Conservation (phyloP, 2,888 invertebrate genomes). For the Leptopilina myrica region DNA sequence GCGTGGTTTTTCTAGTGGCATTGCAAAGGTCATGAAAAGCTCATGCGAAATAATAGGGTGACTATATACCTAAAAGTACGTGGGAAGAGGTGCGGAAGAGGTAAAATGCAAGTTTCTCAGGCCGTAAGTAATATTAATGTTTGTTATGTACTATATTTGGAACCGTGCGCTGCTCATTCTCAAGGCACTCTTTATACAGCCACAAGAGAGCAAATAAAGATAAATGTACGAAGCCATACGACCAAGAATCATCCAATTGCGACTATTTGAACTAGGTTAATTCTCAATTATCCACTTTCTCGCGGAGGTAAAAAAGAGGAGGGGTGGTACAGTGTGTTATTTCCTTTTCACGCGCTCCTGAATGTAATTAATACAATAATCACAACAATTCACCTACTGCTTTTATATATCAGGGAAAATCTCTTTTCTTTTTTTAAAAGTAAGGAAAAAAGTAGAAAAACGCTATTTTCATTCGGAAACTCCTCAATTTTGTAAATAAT, state of each 20-base stretch:
- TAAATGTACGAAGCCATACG: conserved; percentile 53
- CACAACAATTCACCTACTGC: conserved; percentile 45
- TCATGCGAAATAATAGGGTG: conserved; percentile 26
- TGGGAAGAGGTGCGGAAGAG: background rate
- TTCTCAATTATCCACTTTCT: conserved; percentile 62
- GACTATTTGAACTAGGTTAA: conserved; percentile 58
- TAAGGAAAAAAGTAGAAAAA: background rate
- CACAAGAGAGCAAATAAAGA: conserved; percentile 58
- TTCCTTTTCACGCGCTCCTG: conserved; percentile 50
- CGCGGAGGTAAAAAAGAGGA: background rate
- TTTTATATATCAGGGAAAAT: conserved; percentile 40
- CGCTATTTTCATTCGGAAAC: background rate
- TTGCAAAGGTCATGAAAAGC: conserved; percentile 21
- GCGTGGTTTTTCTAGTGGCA: background rate
- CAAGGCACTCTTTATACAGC: conserved; percentile 48
- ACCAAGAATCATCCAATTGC: conserved; percentile 54
- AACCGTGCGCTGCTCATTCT: conserved; percentile 44
- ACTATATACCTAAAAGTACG: conserved; percentile 14
- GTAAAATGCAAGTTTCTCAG: conserved; percentile 34
- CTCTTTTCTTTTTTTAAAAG: conserved; percentile 48
- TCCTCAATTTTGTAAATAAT: background rate
- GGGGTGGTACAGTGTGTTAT: conserved; percentile 49
- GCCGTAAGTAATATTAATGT: conserved; percentile 56
- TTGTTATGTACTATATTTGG: conserved; percentile 48
- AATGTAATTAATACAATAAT: conserved; percentile 56